phyloP scores from a whole-genome alignment of 2,797 vertebrate genomes.

The Phataginus tetradactyla region DNA sequence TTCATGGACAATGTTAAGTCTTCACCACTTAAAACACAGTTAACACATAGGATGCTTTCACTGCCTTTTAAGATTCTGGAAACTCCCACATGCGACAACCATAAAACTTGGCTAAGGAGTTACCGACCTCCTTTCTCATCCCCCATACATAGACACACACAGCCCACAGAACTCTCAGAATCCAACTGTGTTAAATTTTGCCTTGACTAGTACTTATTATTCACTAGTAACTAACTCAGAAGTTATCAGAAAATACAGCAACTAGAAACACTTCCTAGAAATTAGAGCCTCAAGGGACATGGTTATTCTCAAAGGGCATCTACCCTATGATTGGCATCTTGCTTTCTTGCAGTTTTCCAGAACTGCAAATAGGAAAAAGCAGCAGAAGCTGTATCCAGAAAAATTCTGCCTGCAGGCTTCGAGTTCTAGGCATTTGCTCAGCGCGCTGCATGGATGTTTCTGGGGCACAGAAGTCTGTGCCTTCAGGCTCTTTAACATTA shows the following conservation, averaged over 20 bases:
- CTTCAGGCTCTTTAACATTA: neutral
- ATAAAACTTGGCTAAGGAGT: slow-evolving; percentile 57
- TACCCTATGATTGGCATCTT: neutral
- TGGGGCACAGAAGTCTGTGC: neutral
- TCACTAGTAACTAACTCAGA: neutral
- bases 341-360: neutral
- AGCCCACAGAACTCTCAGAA: slow-evolving; percentile 28
- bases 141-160: neutral
- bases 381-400: neutral
- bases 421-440: neutral
- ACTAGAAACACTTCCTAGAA: slow-evolving; percentile 21
- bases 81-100: slow-evolving; percentile 64
- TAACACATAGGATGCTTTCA: slow-evolving; percentile 51
- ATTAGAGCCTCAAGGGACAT: neutral
- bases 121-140: neutral
- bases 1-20: slow-evolving; percentile 33
- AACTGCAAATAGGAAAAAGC: neutral
- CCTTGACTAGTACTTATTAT: slow-evolving; percentile 31
- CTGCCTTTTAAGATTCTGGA: slow-evolving; percentile 65
- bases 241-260: neutral
- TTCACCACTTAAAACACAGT: slow-evolving; percentile 59
- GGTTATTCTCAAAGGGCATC: neutral
- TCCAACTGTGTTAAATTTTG: slow-evolving; percentile 18
- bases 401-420: neutral
- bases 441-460: neutral